Conservation (phyloP, 2,797 vertebrate genomes). For the Bradypodion ventrale region DNA sequence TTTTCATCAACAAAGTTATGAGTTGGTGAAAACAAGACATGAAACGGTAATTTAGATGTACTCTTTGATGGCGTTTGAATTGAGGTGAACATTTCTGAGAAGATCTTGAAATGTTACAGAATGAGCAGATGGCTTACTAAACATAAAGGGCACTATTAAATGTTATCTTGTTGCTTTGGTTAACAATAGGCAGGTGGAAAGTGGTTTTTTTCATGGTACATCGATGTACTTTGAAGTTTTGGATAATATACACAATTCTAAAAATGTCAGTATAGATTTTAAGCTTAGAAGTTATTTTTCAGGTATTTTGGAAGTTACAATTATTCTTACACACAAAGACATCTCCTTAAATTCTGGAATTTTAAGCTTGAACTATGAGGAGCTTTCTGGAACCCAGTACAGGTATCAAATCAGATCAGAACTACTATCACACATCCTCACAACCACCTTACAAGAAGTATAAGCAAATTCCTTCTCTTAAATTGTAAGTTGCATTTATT, state of each 20-base stretch:
- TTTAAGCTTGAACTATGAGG: too few relatives aligned
- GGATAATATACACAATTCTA: neutral
- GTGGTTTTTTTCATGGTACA: neutral
- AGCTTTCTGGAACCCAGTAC: neutral
- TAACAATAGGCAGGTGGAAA: neutral
- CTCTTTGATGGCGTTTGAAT: neutral
- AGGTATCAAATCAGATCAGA: too few relatives aligned
- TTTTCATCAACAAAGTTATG: neutral
- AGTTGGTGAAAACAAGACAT: neutral
- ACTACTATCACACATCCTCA: too few relatives aligned
- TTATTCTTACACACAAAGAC: neutral
- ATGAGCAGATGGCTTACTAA: neutral
- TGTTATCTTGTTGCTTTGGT: neutral
- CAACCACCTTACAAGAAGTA: too few relatives aligned
- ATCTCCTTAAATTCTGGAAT: too few relatives aligned
- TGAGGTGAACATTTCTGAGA: neutral
- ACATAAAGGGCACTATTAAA: neutral
- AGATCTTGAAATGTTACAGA: neutral
- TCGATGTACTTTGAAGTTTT: neutral
- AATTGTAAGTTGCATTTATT: too few relatives aligned
- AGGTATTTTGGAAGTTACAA: neutral
- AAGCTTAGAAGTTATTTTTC: neutral
- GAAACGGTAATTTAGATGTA: neutral
- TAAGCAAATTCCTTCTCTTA: too few relatives aligned
- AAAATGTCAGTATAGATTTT: neutral